Percentiles rank a stretch among this genome's conserved stretches.
Evolutionary conservation across 1,140 invertebrate species (phyloP).

Genomic region (Teleogryllus occipitalis): DNA sequence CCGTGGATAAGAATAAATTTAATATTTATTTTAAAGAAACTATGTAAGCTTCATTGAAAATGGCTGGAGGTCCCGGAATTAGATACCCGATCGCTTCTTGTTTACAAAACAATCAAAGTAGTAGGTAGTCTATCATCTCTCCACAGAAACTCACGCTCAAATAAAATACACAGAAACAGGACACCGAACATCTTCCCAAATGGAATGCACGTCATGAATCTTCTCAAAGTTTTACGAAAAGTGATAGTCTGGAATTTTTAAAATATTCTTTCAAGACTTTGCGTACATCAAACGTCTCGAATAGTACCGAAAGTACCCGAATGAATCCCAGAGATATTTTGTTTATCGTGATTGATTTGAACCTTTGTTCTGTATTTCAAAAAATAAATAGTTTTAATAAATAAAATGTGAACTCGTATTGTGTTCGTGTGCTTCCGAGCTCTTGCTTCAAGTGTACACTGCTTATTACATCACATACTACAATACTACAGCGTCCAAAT

Average conservation of each 20-base stretch:
- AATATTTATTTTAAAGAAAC: too few relatives aligned
- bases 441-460: not conserved
- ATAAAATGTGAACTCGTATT: not conserved
- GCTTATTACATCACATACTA: not conserved
- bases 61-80: too few relatives aligned
- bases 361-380: not conserved
- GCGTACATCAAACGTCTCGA: not conserved
- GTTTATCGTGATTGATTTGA: not conserved
- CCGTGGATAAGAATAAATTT: too few relatives aligned
- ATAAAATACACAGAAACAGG: too few relatives aligned
- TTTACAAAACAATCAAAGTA: too few relatives aligned
- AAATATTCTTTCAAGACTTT: not conserved
- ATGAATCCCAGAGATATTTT: not conserved
- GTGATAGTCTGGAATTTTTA: not conserved
- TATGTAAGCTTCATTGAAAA: too few relatives aligned
- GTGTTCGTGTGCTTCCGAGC: slow-evolving; percentile 2
- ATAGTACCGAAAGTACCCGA: not conserved
- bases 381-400: not conserved
- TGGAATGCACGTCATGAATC: too few relatives aligned
- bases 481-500: not conserved
- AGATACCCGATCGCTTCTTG: too few relatives aligned
- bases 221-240: too few relatives aligned
- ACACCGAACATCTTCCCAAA: too few relatives aligned
- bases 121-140: not conserved
- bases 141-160: not conserved